Base-by-base conservation (phyloP, 2,113 vertebrate species). In the Tursiops truncatus region DNA sequence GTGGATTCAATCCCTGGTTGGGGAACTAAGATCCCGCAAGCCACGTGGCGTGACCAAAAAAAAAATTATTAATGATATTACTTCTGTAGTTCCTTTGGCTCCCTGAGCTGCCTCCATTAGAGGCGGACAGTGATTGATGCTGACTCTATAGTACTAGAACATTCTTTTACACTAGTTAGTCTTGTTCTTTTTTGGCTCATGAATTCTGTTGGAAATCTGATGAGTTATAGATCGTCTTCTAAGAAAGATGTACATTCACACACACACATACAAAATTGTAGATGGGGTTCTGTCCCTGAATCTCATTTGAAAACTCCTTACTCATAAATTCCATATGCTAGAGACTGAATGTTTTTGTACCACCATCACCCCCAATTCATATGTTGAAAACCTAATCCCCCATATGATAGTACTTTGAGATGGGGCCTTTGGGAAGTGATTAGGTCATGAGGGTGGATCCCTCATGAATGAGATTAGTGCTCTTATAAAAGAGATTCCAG, bases 131-230 rank as follows among this genome's bases (percentile, higher is more conserved):
- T 79, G 62, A 65, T 15, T 67, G 33, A 73, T 87, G 41, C 26
- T 89, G 60, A 88, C 3, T 86, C 6, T 70, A 47, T 84, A 84
- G 33, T 63, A 82, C 47, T 44, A 36, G 74, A 95, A 79, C 36
- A 74, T 80, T 65, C 15, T 74, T 73, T 11, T 36, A 44, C 9
- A 70, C 23, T 90, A 79, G 14, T 87, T 95, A 44, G 11, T 87
- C 31, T 96, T 73, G 68, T 80, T 28, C n/a, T 91, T 88, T 96
- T 85, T 81, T 89, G 26, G 21, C 2, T 81, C 56, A 21, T 56
- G 70, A n/a, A 60, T 77, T 85, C 93, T 90, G 18, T 73, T 90
- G 41, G 96, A 95, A 96, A 92, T 91, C 17, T 95, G 18, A 31
- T 83, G 62, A 53, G 31, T 47, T 82, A 31, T 70, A 68, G 41